Conservation (phyloP, 2,888 invertebrate genomes). For the Blastobasis lacticolella region DNA sequence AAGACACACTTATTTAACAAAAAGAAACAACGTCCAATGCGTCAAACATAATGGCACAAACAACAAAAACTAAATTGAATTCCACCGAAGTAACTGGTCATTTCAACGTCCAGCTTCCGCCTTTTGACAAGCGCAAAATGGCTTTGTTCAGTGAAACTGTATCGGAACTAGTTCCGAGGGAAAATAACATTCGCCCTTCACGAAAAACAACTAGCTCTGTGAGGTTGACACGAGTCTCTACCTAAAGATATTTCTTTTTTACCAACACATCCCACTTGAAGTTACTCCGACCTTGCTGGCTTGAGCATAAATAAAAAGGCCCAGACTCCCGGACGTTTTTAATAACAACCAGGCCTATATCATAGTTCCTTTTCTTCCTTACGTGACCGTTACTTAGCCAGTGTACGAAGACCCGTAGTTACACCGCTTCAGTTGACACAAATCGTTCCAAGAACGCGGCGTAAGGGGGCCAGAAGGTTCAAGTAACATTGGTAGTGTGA, state of each 20-base stretch:
- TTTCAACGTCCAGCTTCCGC: too few relatives aligned
- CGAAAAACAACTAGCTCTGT: too few relatives aligned
- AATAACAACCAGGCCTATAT: constrained; percentile 51
- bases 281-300: constrained; percentile 22
- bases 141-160: too few relatives aligned
- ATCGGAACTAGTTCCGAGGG: too few relatives aligned
- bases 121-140: too few relatives aligned
- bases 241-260: constrained; percentile 9
- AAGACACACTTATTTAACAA: too few relatives aligned
- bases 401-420: constrained; percentile 20
- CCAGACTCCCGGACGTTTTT: constrained; percentile 40
- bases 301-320: constrained; percentile 42
- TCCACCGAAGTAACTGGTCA: too few relatives aligned
- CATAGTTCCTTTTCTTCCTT: constrained; percentile 49
- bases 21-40: too few relatives aligned
- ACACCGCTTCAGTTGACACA: constrained; percentile 13
- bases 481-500: not conserved
- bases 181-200: too few relatives aligned
- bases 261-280: constrained; percentile 11
- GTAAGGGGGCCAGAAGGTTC: not conserved
- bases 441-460: not conserved
- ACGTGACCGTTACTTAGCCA: constrained; percentile 40
- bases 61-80: too few relatives aligned
- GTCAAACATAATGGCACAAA: too few relatives aligned
- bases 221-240: too few relatives aligned